Percentiles rank a stretch among this genome's conserved stretches.
These are phyloP conservation scores for Bellardia bayeri DNA, from an alignment of 2,888 invertebrate species.

Conservation along the genomic window DNA sequence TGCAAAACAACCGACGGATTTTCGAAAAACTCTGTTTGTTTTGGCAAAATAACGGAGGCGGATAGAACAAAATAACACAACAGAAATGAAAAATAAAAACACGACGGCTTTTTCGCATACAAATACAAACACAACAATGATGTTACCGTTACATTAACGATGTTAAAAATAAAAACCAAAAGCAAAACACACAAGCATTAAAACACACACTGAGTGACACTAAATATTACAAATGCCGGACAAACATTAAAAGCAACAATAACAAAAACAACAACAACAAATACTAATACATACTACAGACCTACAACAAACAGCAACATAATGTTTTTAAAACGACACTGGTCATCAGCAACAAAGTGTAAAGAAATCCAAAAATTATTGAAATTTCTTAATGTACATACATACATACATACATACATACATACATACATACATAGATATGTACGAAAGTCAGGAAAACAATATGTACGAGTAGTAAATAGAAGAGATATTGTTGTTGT, in stretches of 20 bases:
- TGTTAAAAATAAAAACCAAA: slow-evolving; percentile 21
- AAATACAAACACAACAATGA: slow-evolving; percentile 36
- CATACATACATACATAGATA: too few species aligned
- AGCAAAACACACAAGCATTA: slow-evolving; percentile 33
- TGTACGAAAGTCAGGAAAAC: slow-evolving; percentile 22
- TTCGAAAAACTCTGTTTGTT: slow-evolving; percentile 11
- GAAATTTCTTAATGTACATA: slow-evolving; percentile 59
- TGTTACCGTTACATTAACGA: slow-evolving; percentile 46
- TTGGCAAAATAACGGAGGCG: slow-evolving; percentile 23
- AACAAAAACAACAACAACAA: background rate
- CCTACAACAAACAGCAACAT: slow-evolving; percentile 34
- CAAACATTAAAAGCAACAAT: slow-evolving; percentile 29
- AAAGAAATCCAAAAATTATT: background rate
- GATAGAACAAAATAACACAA: slow-evolving; percentile 11
- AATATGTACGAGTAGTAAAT: slow-evolving; percentile 15
- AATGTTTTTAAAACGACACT: slow-evolving; percentile 57
- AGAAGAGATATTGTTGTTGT: slow-evolving; percentile 28
- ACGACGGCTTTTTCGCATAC: slow-evolving; percentile 34
- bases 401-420: background rate
- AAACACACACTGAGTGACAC: slow-evolving; percentile 28
- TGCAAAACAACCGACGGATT: slow-evolving; percentile 47
- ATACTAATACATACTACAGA: background rate
- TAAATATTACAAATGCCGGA: slow-evolving; percentile 48
- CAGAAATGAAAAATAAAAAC: slow-evolving; percentile 20
- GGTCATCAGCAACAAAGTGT: slow-evolving; percentile 54